Evolutionary conservation across 2,888 invertebrate genomes (phyloP).

Genomic region (Heliconius cydno): DNA sequence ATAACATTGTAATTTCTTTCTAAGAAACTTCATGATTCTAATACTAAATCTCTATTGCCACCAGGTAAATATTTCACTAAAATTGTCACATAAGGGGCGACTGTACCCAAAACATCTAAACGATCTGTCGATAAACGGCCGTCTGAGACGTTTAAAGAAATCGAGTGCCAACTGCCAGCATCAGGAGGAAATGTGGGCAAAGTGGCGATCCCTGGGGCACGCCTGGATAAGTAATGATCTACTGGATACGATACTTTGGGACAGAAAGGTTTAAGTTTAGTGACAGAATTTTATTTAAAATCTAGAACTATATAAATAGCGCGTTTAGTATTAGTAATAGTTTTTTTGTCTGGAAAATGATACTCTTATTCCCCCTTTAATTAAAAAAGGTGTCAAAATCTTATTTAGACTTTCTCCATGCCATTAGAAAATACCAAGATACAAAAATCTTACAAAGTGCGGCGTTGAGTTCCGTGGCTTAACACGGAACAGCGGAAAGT

Average conservation of each 20-base stretch:
- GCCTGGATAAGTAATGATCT: conserved; percentile 33
- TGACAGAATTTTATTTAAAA: conserved; percentile 23
- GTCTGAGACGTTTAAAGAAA: conserved; percentile 35
- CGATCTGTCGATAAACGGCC: conserved; percentile 37
- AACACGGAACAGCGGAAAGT: neutral
- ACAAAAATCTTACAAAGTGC: neutral
- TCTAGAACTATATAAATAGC: neutral
- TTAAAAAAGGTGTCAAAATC: neutral
- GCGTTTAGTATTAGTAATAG: neutral
- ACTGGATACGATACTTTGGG: neutral
- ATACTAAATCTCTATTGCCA: neutral
- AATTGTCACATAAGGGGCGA: conserved; percentile 19
- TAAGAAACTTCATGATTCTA: neutral
- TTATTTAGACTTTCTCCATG: neutral
- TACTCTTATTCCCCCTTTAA: neutral
- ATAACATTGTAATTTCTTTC: neutral
- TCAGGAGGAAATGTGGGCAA: conserved; percentile 42
- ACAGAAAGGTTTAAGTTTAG: conserved; percentile 16
- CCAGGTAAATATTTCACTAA: neutral
- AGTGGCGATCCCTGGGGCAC: conserved; percentile 46
- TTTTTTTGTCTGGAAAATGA: neutral
- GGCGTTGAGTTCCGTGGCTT: neutral
- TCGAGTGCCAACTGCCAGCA: conserved; percentile 30
- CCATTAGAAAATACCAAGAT: neutral
- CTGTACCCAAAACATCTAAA: conserved; percentile 27